Conservation (phyloP, 1,140 invertebrate genomes). For the Drosophila novamexicana region DNA sequence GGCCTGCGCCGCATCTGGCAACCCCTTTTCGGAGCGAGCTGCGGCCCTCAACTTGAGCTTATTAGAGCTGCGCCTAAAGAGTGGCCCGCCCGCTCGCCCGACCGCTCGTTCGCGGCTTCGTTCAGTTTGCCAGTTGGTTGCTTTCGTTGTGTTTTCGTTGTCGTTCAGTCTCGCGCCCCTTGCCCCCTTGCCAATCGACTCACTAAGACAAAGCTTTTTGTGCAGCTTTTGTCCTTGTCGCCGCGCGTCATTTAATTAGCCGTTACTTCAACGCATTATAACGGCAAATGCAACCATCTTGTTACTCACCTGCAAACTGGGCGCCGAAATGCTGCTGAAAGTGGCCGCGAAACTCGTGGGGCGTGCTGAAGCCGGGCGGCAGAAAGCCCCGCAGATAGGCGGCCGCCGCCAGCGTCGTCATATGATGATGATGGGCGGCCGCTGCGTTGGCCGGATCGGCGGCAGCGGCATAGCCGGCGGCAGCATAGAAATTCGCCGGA, state of each 20-base stretch:
- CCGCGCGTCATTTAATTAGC: constrained; percentile 41
- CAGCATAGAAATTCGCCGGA: constrained; percentile 83
- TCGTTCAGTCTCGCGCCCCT: background rate
- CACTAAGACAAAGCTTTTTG: constrained; percentile 18
- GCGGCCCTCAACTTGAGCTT: constrained; percentile 15
- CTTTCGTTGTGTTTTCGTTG: constrained; percentile 35
- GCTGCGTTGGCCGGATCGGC: constrained; percentile 69
- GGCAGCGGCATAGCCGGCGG: constrained; percentile 79
- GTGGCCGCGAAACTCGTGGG: constrained; percentile 81
- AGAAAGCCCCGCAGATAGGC: constrained; percentile 80
- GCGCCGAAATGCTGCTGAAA: constrained; percentile 82
- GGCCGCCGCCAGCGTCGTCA: constrained; percentile 81
- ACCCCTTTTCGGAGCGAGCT: constrained; percentile 26
- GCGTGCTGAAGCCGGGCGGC: constrained; percentile 82
- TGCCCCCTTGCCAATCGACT: background rate
- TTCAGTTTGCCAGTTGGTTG: constrained; percentile 61
- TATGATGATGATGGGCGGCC: constrained; percentile 82
- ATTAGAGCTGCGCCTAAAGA: constrained; percentile 37
- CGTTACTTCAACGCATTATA: background rate
- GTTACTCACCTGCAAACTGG: constrained; percentile 80
- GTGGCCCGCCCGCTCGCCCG: background rate
- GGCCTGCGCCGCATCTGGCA: constrained; percentile 20
- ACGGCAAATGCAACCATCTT: background rate
- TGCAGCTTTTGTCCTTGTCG: background rate
- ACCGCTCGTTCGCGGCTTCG: background rate